These are phyloP conservation scores for Denticeps clupeoides DNA, from an alignment of 2,797 vertebrate genomes.

Conservation along the genomic window DNA sequence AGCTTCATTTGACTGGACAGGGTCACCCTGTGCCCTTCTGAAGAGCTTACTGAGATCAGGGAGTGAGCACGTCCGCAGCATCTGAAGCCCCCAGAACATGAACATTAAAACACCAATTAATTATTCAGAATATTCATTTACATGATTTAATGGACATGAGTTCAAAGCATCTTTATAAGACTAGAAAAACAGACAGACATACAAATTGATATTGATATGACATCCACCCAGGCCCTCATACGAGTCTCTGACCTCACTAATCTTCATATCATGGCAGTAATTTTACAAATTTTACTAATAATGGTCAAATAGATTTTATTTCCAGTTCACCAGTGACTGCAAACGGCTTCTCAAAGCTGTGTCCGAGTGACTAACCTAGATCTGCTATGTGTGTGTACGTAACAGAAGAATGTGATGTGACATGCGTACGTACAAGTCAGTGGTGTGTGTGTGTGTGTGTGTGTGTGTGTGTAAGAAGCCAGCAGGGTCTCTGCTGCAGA, in stretches of 20 bases:
- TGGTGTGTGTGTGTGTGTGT: not conserved
- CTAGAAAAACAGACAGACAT: not conserved
- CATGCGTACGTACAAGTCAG: not conserved
- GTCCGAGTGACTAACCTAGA: no score
- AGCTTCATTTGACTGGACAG: slow-evolving; percentile 20
- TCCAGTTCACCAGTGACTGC: no score
- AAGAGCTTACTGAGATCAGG: slow-evolving; percentile 86
- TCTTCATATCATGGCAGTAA: no score
- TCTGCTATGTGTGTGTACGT: not conserved
- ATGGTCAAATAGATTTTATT: no score
- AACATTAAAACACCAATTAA: not conserved
- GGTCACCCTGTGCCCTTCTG: slow-evolving; percentile 50
- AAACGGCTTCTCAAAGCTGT: no score
- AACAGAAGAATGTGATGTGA: not conserved
- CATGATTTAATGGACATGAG: no score
- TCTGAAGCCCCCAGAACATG: slow-evolving; percentile 54
- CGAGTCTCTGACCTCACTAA: no score
- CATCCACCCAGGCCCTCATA: no score
- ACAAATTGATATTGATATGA: no score
- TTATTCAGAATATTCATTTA: no score
- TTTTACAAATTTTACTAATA: no score
- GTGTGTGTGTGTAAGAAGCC: slow-evolving; percentile 8
- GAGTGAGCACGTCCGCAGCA: slow-evolving; percentile 91
- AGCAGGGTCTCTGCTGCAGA: slow-evolving; percentile 14
- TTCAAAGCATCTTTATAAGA: no score